Evolutionary conservation across 2,888 invertebrate species (phyloP), one percentile per base, ranked within the genome.

Genomic region (Frankliniella intonsa): DNA sequence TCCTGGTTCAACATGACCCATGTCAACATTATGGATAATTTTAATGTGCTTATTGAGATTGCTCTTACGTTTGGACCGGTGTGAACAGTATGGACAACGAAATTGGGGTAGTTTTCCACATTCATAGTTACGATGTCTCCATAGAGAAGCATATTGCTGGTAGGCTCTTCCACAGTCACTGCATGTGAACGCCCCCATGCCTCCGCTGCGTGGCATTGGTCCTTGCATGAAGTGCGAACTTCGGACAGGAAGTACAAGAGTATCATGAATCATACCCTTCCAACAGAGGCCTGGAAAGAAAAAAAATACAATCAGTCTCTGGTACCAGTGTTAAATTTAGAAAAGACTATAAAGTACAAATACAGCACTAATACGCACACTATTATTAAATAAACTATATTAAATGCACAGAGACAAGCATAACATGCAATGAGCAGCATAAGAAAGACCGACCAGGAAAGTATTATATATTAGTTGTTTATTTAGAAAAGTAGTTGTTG

Each of bases 21-120:
- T 76, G 25, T 76, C 69, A 76, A 76, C 69, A 76, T 76, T 76
- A 25, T 83, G 83, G 49, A 81, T 83, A 22, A 81, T 17, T 3
- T 76, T 76, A 1, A 83, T n/a, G 62, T 83, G 83, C 10, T 55
- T 81, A 22, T 80, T 82, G 10, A 83, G 76, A 9, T 80, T 80
- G 50, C 80, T 79, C 81, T 83, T 83, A 49, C 81, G 80, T 25
- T 83, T 82, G 7, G 82, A 82, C 65, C 80, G 81, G 76, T 81
- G 87, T 14, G 79, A 86, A 82, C 88, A 88, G 84, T 85, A 86
- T 49, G 86, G 87, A 82, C 88, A 88, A 82, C 87, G 86, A 84
- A 87, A 86, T 83, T 86, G 86, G 22, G 88, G 87, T 12, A 85
- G 83, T 38, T 83, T 83, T 50, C 83, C 83, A 65, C 83, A 83